These are phyloP conservation scores for Lontra canadensis DNA, from an alignment of 2,113 vertebrate genomes.

Conservation along the genomic window DNA sequence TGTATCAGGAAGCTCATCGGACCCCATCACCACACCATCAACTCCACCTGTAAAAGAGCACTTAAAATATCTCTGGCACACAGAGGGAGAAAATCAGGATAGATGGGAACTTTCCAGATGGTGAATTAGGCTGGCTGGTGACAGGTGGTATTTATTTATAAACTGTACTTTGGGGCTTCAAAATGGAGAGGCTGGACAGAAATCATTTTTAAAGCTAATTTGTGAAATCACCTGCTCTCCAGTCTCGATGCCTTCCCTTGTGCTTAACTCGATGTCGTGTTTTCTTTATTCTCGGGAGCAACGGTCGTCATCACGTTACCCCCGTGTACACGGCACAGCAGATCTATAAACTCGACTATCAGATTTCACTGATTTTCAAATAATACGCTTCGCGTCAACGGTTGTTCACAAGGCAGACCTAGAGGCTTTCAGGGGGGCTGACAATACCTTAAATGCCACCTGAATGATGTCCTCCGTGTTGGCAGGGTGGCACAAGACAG, in stretches of 20 bases:
- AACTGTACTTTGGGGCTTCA: not conserved
- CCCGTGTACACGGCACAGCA: conserved; percentile 72
- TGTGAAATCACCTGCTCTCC: conserved; percentile 75
- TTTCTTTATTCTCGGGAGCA: conserved; percentile 74
- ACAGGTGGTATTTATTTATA: conserved; percentile 31
- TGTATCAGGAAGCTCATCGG: not conserved
- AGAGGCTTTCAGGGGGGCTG: conserved; percentile 62
- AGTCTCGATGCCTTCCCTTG: not conserved
- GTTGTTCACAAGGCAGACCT: conserved; percentile 70
- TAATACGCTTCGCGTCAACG: conserved; percentile 80
- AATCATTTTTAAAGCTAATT: conserved; percentile 73
- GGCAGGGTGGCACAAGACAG: conserved; percentile 94
- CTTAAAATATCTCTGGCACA: not conserved
- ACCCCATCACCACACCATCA: not conserved
- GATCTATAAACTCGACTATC: conserved; percentile 74
- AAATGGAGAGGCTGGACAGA: conserved; percentile 48
- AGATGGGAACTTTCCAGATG: not conserved
- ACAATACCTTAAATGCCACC: conserved; percentile 94
- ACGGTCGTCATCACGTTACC: conserved; percentile 81
- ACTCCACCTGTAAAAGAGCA: not conserved
- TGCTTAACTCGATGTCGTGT: conserved; percentile 57
- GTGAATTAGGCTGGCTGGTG: not conserved
- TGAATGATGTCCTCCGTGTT: conserved; percentile 95
- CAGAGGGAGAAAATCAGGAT: not conserved
- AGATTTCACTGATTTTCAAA: conserved; percentile 69